A percentile compares a stretch with the other conserved stretches of the same genome.
Conservation (phyloP, 2,113 vertebrate genomes). For the Actinemys pallida region DNA sequence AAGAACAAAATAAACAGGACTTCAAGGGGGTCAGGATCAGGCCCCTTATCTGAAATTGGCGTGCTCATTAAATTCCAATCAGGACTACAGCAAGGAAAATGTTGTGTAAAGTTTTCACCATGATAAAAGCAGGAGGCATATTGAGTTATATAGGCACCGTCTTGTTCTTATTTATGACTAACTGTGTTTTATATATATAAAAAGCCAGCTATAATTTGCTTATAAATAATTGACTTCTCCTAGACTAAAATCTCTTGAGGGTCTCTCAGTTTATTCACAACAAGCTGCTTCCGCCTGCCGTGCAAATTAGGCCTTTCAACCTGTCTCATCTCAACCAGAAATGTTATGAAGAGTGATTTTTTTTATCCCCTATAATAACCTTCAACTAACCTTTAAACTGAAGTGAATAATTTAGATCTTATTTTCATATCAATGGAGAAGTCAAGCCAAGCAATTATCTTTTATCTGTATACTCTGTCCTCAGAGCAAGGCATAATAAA, state of each 20-base stretch:
- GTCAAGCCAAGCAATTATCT: constrained; percentile 99
- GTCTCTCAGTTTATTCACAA: constrained; percentile 85
- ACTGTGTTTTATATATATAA: constrained; percentile 78
- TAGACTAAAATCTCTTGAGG: constrained; percentile 88
- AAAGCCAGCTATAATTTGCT: constrained; percentile 89
- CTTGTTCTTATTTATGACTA: constrained; percentile 79
- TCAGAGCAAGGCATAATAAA: constrained; percentile 93
- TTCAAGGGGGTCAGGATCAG: not conserved
- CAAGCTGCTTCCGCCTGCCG: constrained; percentile 80
- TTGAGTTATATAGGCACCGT: constrained; percentile 57
- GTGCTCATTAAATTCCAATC: constrained; percentile 57
- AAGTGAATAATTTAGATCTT: constrained; percentile 89
- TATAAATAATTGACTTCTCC: constrained; percentile 95
- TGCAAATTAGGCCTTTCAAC: constrained; percentile 90
- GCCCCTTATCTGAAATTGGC: not conserved
- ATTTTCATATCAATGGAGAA: constrained; percentile 90
- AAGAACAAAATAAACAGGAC: constrained; percentile 57
- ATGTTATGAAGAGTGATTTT: constrained; percentile 79
- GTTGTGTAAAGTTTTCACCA: constrained; percentile 23
- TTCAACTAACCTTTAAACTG: constrained; percentile 90
- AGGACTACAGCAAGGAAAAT: constrained; percentile 37
- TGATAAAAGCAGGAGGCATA: constrained; percentile 60
- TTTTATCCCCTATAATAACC: constrained; percentile 83
- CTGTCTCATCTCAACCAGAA: constrained; percentile 85
- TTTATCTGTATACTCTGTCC: constrained; percentile 94